These are phyloP conservation scores for Palythoa grandiflora DNA, from an alignment of 92 coral and sea anemone species.

Conservation along the genomic window DNA sequence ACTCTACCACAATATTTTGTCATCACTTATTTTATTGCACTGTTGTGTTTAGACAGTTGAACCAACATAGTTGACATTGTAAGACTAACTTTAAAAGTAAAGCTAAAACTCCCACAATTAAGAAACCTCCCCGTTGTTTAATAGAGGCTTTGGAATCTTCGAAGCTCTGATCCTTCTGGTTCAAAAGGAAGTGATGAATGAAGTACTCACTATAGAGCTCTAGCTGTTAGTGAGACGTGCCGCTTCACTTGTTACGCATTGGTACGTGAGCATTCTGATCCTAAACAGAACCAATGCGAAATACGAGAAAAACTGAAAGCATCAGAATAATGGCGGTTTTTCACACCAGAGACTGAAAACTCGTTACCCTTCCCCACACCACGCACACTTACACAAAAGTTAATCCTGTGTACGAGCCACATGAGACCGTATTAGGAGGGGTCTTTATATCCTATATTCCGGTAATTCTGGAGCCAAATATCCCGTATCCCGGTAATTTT, in stretches of 20 bases:
- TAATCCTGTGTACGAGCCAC: too few species aligned
- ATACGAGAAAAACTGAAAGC: too few species aligned
- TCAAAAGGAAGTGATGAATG: slow-evolving; percentile 41
- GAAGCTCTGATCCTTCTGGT: slow-evolving; percentile 21
- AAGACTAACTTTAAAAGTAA: background rate
- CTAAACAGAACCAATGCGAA: background rate
- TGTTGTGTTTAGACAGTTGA: background rate
- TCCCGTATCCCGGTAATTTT: too few species aligned
- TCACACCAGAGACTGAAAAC: too few species aligned
- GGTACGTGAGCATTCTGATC: slow-evolving; percentile 1
- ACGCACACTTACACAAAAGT: too few species aligned
- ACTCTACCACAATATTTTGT: background rate
- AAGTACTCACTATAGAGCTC: slow-evolving; percentile 15
- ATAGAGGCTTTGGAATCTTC: background rate
- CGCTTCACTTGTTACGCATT: background rate
- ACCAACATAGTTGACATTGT: too few species aligned
- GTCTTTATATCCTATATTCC: too few species aligned
- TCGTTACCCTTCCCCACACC: too few species aligned
- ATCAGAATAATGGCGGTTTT: too few species aligned
- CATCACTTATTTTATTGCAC: background rate
- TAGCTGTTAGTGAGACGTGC: slow-evolving; percentile 23
- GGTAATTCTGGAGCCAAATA: too few species aligned
- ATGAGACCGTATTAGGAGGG: too few species aligned
- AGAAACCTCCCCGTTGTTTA: background rate
- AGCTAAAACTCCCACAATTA: slow-evolving; percentile 3